These are phyloP conservation scores for Drosophila athabasca DNA, from an alignment of 1,140 invertebrate species.

Conservation along the genomic window DNA sequence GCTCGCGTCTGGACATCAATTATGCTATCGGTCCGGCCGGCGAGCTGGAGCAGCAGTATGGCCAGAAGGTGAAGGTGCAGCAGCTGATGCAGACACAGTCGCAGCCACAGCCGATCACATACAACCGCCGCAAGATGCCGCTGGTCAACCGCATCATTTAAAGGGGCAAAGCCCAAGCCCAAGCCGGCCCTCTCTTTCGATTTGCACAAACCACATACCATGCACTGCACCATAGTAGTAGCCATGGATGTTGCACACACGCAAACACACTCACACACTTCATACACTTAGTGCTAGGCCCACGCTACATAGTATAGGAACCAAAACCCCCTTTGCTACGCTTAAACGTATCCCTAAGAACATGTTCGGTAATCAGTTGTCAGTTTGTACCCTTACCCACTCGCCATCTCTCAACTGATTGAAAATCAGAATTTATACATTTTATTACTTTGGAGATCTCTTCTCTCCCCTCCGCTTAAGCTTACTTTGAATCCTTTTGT, in stretches of 20 bases:
- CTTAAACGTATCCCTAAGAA: slow-evolving; percentile 53
- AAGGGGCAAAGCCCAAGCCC: slow-evolving; percentile 16
- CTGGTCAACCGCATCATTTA: slow-evolving; percentile 86
- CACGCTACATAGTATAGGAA: slow-evolving; percentile 35
- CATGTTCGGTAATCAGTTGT: slow-evolving; percentile 46
- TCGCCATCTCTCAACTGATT: slow-evolving; percentile 25
- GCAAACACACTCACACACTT: slow-evolving; percentile 6
- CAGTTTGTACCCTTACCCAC: slow-evolving; percentile 18
- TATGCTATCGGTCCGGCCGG: slow-evolving; percentile 80
- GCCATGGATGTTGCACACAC: no score
- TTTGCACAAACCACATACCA: slow-evolving; percentile 13
- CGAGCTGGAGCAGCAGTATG: slow-evolving; percentile 72
- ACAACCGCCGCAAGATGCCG: slow-evolving; percentile 85
- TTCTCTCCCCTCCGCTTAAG: background rate
- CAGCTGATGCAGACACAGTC: slow-evolving; percentile 50
- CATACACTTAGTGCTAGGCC: slow-evolving; percentile 58
- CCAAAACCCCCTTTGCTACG: slow-evolving; percentile 47
- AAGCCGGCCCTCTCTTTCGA: background rate
- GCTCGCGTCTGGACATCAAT: slow-evolving; percentile 77
- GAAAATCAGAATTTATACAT: slow-evolving; percentile 16
- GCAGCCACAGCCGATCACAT: slow-evolving; percentile 54
- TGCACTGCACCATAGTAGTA: background rate
- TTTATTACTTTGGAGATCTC: no score
- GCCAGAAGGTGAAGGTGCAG: slow-evolving; percentile 72
- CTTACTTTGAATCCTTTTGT: slow-evolving; percentile 17